A percentile compares a stretch with the other conserved stretches of the same genome.
These are phyloP conservation scores for Acanthosepion lycidas DNA, from an alignment of 2,888 invertebrate genomes.

Conservation along the genomic window DNA sequence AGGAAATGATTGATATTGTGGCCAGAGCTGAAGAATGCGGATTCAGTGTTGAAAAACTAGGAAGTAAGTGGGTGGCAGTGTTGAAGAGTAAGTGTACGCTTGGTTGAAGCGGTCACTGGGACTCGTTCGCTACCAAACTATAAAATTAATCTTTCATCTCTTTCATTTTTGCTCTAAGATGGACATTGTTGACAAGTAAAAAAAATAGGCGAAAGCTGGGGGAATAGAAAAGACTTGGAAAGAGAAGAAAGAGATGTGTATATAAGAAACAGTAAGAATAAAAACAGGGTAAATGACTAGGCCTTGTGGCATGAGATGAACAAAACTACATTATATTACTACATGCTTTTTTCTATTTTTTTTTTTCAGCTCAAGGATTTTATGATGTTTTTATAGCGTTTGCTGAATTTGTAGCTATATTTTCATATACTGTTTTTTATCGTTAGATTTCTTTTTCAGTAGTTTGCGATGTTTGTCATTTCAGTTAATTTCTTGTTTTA, in stretches of 20 bases:
- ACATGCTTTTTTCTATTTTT: not conserved
- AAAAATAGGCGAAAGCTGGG: not conserved
- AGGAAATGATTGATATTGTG: too few relatives aligned
- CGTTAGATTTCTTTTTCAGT: too few relatives aligned
- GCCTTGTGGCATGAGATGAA: too few relatives aligned
- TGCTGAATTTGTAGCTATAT: not conserved
- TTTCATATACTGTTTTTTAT: not conserved
- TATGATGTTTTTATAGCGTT: not conserved
- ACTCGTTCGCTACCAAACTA: not conserved
- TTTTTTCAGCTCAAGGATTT: not conserved
- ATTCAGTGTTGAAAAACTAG: too few relatives aligned
- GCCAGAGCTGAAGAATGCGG: too few relatives aligned
- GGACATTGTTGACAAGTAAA: not conserved
- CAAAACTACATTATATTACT: too few relatives aligned
- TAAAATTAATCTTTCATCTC: not conserved
- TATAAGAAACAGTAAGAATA: not conserved
- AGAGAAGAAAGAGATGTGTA: not conserved
- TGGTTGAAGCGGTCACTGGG: not conserved
- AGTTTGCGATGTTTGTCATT: too few relatives aligned
- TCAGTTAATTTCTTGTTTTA: not conserved
- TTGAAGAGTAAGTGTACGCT: too few relatives aligned
- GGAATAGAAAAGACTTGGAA: not conserved
- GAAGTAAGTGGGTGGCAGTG: too few relatives aligned
- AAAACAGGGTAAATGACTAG: too few relatives aligned
- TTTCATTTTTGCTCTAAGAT: not conserved